phyloP scores from a whole-genome alignment of 2,113 vertebrate genomes.

The Chloropsis hardwickii region DNA sequence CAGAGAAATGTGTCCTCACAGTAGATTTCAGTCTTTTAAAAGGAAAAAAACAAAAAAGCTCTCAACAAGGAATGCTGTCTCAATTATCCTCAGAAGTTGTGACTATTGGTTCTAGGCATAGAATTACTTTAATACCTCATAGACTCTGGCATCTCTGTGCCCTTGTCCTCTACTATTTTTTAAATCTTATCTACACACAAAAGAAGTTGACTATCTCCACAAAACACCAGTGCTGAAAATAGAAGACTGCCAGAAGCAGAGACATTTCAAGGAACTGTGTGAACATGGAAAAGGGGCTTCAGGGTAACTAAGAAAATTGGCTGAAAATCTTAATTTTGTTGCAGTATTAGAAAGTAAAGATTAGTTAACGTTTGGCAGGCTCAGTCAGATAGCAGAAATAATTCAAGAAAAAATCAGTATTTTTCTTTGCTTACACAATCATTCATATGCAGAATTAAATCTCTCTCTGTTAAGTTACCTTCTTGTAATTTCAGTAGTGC shows the following conservation, averaged over 20 bases:
- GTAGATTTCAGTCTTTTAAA: not conserved
- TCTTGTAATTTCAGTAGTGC: not conserved
- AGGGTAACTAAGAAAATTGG: not conserved
- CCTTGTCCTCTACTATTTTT: not conserved
- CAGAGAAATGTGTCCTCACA: not conserved
- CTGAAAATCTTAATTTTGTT: not conserved
- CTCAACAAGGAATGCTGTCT: not conserved
- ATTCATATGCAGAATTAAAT: not conserved
- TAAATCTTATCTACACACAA: not conserved
- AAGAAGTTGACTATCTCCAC: not conserved
- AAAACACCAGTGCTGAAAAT: not conserved
- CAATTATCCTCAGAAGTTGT: not conserved
- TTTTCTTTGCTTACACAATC: not conserved
- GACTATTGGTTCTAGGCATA: not conserved
- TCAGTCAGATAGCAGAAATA: not conserved
- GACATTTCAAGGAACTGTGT: not conserved
- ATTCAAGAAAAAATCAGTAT: not conserved
- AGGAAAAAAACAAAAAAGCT: not conserved
- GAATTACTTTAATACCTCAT: not conserved
- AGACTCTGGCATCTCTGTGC: not conserved
- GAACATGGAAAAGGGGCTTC: not conserved
- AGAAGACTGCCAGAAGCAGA: not conserved
- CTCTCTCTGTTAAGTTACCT: not conserved
- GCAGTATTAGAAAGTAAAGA: not conserved
- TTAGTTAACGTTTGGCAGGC: not conserved